Percentiles rank a stretch among this genome's conserved stretches.
phyloP scores from a whole-genome alignment of 2,888 invertebrate species.

The Dusona sp. region DNA sequence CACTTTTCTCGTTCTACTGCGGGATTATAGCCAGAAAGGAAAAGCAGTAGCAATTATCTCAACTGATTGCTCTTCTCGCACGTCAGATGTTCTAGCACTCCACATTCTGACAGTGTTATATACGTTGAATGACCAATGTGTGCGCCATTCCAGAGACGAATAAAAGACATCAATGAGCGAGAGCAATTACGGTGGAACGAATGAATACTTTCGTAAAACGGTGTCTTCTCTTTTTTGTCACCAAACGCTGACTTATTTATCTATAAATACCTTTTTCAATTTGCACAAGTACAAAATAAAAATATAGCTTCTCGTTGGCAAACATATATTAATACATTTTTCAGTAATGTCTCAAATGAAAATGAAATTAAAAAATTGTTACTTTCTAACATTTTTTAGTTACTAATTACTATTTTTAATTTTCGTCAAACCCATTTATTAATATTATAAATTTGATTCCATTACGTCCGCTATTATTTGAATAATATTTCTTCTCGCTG shows the following conservation, averaged over 20 bases:
- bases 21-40: conserved; percentile 34
- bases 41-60: conserved; percentile 60
- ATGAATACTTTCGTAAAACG: conserved; percentile 17
- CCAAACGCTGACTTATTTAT: conserved; percentile 3
- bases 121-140: conserved; percentile 1
- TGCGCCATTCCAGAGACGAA: conserved; percentile 13
- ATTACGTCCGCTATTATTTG: not conserved
- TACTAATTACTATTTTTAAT: not conserved
- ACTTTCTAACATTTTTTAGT: not conserved
- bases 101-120: not conserved
- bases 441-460: not conserved
- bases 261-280: not conserved
- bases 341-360: not conserved
- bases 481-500: not conserved
- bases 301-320: not conserved
- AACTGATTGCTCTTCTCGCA: conserved; percentile 66
- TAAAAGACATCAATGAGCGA: conserved; percentile 44
- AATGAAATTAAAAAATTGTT: not conserved
- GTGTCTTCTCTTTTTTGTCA: not conserved
- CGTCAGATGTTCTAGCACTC: conserved; percentile 44
- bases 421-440: not conserved
- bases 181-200: conserved; percentile 38
- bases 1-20: conserved; percentile 58
- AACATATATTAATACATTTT: not conserved
- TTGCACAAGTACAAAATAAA: not conserved